These are phyloP conservation scores for Pelecanoides urinatrix DNA, from an alignment of 2,113 vertebrate species.

Conservation along the genomic window DNA sequence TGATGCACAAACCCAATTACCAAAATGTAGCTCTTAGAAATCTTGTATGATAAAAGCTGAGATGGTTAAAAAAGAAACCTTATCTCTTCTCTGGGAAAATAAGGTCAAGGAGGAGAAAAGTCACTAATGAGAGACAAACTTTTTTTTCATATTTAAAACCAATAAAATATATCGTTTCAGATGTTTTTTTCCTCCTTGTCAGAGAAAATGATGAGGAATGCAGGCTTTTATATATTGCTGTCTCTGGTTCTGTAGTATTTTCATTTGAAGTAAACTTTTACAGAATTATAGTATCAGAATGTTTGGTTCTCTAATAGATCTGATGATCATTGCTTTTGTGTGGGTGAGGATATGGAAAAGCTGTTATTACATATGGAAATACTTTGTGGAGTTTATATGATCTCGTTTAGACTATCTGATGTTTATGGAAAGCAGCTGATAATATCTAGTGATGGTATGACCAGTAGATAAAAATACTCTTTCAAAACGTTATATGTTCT, in stretches of 20 bases:
- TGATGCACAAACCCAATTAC: conserved; percentile 32
- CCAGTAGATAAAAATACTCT: neutral
- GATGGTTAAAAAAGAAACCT: neutral
- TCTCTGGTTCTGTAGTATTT: neutral
- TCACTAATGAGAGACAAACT: neutral
- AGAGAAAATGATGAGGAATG: neutral
- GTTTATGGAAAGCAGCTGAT: neutral
- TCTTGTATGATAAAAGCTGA: neutral
- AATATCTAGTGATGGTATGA: neutral
- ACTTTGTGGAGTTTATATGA: neutral
- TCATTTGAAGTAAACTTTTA: neutral
- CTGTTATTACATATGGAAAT: neutral
- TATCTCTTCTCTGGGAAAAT: neutral
- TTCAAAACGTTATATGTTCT: neutral
- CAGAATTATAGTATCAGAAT: neutral
- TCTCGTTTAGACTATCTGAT: neutral
- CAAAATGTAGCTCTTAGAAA: neutral
- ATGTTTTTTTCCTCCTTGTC: neutral
- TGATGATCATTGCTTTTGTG: neutral
- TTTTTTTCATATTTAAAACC: neutral
- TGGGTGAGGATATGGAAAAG: neutral
- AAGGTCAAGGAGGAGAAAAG: neutral
- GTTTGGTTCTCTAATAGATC: neutral
- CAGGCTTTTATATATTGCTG: neutral
- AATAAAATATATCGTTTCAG: neutral